A percentile compares a stretch with the other conserved stretches of the same genome.
Conservation (phyloP, 92 coral and sea anemone species). For the Parazoanthus darwini region DNA sequence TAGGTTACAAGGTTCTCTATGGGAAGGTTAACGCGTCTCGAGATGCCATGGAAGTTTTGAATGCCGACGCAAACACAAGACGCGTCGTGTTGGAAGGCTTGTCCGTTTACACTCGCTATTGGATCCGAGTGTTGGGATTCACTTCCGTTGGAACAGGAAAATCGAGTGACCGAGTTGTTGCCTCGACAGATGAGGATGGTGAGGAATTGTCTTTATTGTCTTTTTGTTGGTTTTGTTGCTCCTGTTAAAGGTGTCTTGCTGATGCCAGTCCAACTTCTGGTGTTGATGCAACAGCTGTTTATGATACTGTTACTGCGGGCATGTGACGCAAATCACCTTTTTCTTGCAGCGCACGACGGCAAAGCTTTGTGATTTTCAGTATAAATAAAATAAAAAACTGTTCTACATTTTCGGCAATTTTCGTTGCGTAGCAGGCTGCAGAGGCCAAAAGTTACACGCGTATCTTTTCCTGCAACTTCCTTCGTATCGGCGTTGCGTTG, state of each 20-base stretch:
- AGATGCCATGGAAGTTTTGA: slow-evolving; percentile 19
- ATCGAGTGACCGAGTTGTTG: slow-evolving; percentile 31
- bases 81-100: not conserved
- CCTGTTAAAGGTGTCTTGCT: not conserved
- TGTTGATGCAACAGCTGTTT: not conserved
- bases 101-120: slow-evolving; percentile 44
- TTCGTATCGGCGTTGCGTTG: too few relatives aligned
- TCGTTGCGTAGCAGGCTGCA: too few relatives aligned
- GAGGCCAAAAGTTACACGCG: too few relatives aligned
- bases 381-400: too few relatives aligned
- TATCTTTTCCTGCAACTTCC: too few relatives aligned
- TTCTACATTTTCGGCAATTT: too few relatives aligned
- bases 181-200: slow-evolving; percentile 60
- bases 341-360: too few relatives aligned
- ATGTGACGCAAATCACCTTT: too few relatives aligned
- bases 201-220: not conserved
- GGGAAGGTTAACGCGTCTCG: slow-evolving; percentile 31
- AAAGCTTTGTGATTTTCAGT: too few relatives aligned
- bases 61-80: not conserved
- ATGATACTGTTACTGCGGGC: not conserved
- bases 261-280: not conserved
- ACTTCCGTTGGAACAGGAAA: slow-evolving; percentile 52
- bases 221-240: not conserved
- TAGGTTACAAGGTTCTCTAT: slow-evolving; percentile 46
- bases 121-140: slow-evolving; percentile 42